Evolutionary conservation across 2,797 vertebrate species (phyloP), one percentile per base, ranked within the genome.

Genomic region (Bufotes viridis): DNA sequence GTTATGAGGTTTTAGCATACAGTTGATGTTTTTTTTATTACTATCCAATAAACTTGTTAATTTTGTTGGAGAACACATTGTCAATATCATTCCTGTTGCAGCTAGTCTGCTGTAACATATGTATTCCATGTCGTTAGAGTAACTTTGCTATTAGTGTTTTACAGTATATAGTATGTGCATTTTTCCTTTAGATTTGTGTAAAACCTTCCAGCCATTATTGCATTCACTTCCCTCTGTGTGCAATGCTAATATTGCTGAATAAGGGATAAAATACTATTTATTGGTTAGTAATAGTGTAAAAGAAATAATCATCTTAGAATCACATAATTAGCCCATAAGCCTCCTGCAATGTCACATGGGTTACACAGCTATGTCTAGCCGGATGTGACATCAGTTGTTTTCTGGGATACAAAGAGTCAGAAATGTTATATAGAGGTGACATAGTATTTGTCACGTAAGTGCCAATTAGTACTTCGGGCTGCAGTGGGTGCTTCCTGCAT

Each of bases 351-450:
- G 53, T n/a, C 60, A 22, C 24, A 85, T 61, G 13, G 20, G 6
- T 80, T 22, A 61, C 34, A 26, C n/a, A 67, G 67, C 51, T 34
- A 61, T 80, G 58, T 81, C 15, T 53, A 63, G 6, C 17, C 34
- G n/a, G 61, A 49, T 58, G n/a, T 78, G 61, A 86, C 55, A 22
- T 69, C 65, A 51, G 29, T 20, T 14, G 42, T 82, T 26, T 65
- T 67, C 78, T 24, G 57, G 87, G 69, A 76, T 81, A 85, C 69
- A 51, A 78, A 51, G 15, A 82, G 58, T 53, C 24, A 86, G 18
- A 34, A 85, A 89, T 86, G 83, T 85, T 61, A 67, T 78, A 67
- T 18, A 70, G 58, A 82, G 70, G 53, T 72, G 79, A 88, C 70
- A 61, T 60, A 49, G 75, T 84, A 88, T 78, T 81, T 72, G 60